Evolutionary conservation across 2,797 vertebrate genomes (phyloP), one percentile per base, ranked within the genome.

Genomic region (Pseudochromis fuscus): DNA sequence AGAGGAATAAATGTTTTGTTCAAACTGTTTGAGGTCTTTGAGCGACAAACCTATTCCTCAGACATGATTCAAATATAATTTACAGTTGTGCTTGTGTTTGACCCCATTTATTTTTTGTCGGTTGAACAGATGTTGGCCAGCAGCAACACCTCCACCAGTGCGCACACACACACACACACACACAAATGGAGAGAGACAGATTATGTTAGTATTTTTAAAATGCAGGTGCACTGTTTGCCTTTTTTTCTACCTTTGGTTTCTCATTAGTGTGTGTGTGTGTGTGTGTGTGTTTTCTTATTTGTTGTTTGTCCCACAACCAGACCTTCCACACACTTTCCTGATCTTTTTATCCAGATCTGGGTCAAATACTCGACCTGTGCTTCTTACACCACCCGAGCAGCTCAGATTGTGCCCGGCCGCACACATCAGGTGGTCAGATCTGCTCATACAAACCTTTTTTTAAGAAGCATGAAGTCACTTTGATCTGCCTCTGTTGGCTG

Each of bases 61-160:
- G 15, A 25, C 25, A 7, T 62, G 13, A 15, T 30, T 52, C 1
- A 21, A 33, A 21, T 38, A 28, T 13, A 28, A 33, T 49, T 42
- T 30, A 27, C 28, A 49, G 53, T 25, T 46, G 45, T 3, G 11
- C 16, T n/a, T 46, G 1, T 40, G n/a, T 59, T 42, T 25, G 48
- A 63, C 27, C 49, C 53, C 18, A 44, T 15, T 63, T 12, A 31
- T 13, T 11, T 9, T 45, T 12, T 45, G 21, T 44, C 4, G 9
- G 21, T 46, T 31, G 11, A 70, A 23, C 75, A 83, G 77, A 75
- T 72, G 69, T 67, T 58, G 63, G 50, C 38, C 44, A 58, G 42
- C 49, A 27, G 8, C 30, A 40, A 42, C 57, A 63, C 27, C 55
- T 16, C 28, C 53, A 50, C 45, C 52, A 33, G 52, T n/a, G n/a